Base-by-base conservation (phyloP, 2,888 invertebrate genomes). In the Andricus quercusramuli region DNA sequence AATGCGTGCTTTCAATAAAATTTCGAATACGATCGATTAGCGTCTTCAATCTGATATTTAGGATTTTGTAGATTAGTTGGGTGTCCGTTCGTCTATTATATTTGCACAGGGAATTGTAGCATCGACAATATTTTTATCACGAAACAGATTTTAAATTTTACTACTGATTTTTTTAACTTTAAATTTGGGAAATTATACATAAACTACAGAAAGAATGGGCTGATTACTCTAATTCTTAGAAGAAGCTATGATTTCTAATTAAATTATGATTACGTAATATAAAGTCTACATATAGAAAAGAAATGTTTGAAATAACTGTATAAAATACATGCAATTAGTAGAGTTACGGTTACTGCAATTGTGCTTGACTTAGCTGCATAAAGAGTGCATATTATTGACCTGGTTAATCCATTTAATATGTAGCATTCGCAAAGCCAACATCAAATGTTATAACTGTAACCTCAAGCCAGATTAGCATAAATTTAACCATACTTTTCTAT, bases 351-450 rank as follows among this genome's bases (percentile, higher is more conserved):
- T 74, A 74, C 20, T 56, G 74, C 74, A 74, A 56, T 56, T 74
- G 74, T 74, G 74, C 29, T 32, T 74, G 32, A 62, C 62, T 62
- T 62, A 62, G 62, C 62, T 62, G 62, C 62, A 62, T 74, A 74
- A 74, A 74, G 51, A 74, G 56, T 74, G 74, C 74, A 74, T 74
- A 74, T 74, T 74, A 74, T 56, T 74, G 74, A 74, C 56, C 74
- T 56, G 56, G 51, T 74, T 74, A 74, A 74, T 74, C 74, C 51
- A n/a, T 25, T 56, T 74, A 56, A 74, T 74, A 74, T 74, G 74
- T 74, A 74, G 51, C 74, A 74, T 74, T 74, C n/a, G 56, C 32
- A 74, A 51, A 74, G 51, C 22, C 6, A 68, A 47, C 68, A 41
- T 44, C 44, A 44, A 44, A 32, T 74, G 51, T 74, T 74, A 74